These are phyloP conservation scores for Macaca fascicularis DNA, from an alignment of 2,113 vertebrate species.

Conservation along the genomic window DNA sequence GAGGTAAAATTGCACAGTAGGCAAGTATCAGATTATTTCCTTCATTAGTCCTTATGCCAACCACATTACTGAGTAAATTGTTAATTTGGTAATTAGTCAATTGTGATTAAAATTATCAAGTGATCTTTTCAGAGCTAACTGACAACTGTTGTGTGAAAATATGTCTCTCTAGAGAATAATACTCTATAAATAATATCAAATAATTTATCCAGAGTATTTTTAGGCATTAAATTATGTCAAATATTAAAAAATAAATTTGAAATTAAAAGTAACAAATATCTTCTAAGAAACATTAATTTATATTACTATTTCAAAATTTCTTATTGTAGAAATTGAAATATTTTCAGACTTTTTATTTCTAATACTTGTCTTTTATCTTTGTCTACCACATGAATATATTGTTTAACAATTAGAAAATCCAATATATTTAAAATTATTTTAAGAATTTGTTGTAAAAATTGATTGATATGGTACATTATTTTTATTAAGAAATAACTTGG, in stretches of 20 bases:
- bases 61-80: not conserved
- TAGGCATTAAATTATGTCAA: not conserved
- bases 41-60: not conserved
- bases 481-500: not conserved
- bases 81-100: not conserved
- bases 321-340: not conserved
- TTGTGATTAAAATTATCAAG: not conserved
- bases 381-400: not conserved
- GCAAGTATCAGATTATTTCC: not conserved
- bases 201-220: slow-evolving; percentile 33
- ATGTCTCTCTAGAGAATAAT: slow-evolving; percentile 70
- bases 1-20: not conserved
- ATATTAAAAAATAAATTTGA: slow-evolving; percentile 13
- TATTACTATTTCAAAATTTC: not conserved
- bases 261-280: not conserved
- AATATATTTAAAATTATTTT: not conserved
- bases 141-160: slow-evolving; percentile 6
- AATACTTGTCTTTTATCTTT: not conserved
- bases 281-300: not conserved
- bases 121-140: slow-evolving; percentile 47
- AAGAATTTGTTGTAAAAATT: not conserved
- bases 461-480: not conserved
- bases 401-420: not conserved
- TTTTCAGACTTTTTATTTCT: not conserved
- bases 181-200: not conserved